phyloP scores from a whole-genome alignment of 1,140 invertebrate genomes.

The Zophobas morio region DNA sequence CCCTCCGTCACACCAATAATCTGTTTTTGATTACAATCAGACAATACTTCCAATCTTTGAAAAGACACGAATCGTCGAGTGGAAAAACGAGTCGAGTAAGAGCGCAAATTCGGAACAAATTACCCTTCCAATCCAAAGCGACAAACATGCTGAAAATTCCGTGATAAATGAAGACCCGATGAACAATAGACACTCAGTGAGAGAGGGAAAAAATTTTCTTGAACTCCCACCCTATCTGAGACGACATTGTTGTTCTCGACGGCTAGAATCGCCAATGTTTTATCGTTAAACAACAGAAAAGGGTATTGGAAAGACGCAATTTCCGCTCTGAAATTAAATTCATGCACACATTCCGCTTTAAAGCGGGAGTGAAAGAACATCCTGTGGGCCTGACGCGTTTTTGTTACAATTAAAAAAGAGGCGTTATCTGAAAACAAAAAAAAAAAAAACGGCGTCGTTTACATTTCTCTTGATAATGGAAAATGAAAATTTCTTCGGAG shows the following conservation, averaged over 20 bases:
- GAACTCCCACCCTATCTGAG: slow-evolving; percentile 8
- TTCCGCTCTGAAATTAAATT: slow-evolving; percentile 34
- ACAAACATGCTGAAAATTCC: slow-evolving; percentile 46
- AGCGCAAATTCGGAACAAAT: slow-evolving; percentile 42
- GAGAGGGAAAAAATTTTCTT: slow-evolving; percentile 37
- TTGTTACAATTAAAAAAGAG: slow-evolving; percentile 23
- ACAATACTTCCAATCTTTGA: too few relatives aligned
- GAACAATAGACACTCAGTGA: slow-evolving; percentile 5
- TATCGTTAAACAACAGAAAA: slow-evolving; percentile 2
- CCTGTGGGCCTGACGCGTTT: slow-evolving; percentile 2
- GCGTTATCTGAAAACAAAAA: neutral
- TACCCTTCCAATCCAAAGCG: slow-evolving; percentile 33
- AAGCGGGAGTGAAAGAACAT: neutral
- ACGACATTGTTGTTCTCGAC: slow-evolving; percentile 3
- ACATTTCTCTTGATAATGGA: too few relatives aligned
- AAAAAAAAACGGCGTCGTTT: too few relatives aligned
- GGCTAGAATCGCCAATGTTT: slow-evolving; percentile 4
- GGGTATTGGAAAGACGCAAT: slow-evolving; percentile 32
- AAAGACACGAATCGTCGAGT: too few relatives aligned
- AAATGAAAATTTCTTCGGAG: too few relatives aligned
- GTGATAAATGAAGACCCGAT: neutral
- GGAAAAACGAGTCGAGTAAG: slow-evolving; percentile 8
- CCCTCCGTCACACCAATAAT: too few relatives aligned
- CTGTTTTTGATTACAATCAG: too few relatives aligned
- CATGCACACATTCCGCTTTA: slow-evolving; percentile 10